Conservation (phyloP, 2,113 vertebrate species). For the Chrysemys picta region DNA sequence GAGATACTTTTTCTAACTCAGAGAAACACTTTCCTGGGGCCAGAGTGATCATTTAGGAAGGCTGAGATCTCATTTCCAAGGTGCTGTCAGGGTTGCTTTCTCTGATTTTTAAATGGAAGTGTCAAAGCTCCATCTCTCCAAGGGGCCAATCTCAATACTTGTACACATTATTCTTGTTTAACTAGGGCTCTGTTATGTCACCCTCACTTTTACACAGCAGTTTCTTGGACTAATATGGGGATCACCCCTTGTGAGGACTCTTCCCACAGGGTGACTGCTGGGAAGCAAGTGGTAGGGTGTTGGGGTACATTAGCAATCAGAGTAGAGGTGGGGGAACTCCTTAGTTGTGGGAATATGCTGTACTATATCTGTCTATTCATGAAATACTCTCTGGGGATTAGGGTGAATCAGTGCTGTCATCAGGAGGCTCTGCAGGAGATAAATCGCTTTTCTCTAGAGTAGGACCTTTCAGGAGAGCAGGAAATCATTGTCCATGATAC, state of each 20-base stretch:
- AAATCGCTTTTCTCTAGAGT: slow-evolving; percentile 37
- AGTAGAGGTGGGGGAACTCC: background rate
- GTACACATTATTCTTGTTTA: fast-evolving
- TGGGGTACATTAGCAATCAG: background rate
- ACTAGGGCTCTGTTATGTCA: background rate
- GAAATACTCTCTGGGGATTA: background rate
- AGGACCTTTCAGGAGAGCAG: slow-evolving; percentile 52
- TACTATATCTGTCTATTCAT: background rate
- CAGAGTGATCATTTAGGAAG: fast-evolving
- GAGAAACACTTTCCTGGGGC: slow-evolving; percentile 30
- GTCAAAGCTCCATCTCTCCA: background rate
- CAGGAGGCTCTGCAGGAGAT: background rate
- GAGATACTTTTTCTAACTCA: background rate
- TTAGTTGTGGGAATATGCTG: background rate
- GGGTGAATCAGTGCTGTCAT: background rate
- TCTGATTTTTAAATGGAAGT: background rate
- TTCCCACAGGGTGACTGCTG: background rate
- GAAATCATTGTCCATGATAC: slow-evolving; percentile 26
- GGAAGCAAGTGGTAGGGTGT: background rate
- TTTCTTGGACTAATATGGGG: background rate
- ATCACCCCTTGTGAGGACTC: background rate
- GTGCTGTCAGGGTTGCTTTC: background rate
- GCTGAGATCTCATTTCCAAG: background rate
- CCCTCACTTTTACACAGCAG: background rate
- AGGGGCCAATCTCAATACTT: background rate